phyloP scores from a whole-genome alignment of 2,888 invertebrate species.

The Drosophila fungiperda region DNA sequence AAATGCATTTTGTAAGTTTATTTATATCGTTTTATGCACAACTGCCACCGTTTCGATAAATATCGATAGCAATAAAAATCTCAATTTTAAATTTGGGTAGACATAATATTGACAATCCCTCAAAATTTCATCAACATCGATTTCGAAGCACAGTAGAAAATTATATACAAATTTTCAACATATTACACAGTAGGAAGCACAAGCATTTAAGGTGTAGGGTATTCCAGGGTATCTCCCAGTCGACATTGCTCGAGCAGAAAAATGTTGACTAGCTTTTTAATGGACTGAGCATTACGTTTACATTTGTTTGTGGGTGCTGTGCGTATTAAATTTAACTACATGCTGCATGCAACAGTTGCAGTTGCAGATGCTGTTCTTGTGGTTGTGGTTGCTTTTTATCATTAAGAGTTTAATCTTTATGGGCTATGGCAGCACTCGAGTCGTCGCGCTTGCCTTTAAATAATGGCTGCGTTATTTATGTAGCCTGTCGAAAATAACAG shows the following conservation, averaged over 20 bases:
- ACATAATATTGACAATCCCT: background rate
- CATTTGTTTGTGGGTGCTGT: conserved; percentile 45
- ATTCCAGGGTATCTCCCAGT: background rate
- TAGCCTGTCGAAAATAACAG: conserved; percentile 70
- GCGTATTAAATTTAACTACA: conserved; percentile 59
- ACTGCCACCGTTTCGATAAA: background rate
- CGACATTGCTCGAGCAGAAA: background rate
- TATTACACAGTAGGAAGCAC: background rate
- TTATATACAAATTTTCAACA: background rate
- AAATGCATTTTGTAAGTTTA: background rate
- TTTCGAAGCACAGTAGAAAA: background rate
- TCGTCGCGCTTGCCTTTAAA: conserved; percentile 70
- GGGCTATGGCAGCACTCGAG: conserved; percentile 74
- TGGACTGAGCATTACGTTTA: conserved; percentile 4
- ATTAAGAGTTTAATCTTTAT: conserved; percentile 73
- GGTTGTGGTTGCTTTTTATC: conserved; percentile 43
- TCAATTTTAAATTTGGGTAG: background rate
- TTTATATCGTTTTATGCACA: background rate
- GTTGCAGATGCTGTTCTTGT: conserved; percentile 6
- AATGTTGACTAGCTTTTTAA: conserved; percentile 10
- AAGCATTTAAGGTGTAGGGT: background rate
- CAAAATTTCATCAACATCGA: background rate
- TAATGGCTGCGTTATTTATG: conserved; percentile 55
- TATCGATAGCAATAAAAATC: background rate
- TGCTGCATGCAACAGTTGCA: conserved; percentile 51